phyloP scores from a whole-genome alignment of 2,797 vertebrate species.

The Chloroceryle amazona region DNA sequence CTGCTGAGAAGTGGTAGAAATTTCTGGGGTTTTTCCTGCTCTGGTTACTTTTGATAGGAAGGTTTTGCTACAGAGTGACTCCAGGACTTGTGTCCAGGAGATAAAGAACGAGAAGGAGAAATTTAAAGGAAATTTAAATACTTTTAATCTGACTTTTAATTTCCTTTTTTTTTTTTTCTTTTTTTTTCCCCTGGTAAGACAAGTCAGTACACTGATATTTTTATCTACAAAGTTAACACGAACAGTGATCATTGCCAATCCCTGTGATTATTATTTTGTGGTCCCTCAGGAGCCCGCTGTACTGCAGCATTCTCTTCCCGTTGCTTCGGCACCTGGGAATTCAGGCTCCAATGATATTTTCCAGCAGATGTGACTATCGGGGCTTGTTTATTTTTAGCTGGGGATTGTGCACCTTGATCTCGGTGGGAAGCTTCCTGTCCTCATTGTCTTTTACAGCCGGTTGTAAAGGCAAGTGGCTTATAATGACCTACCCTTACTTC shows the following conservation, averaged over 20 bases:
- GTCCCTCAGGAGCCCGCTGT: conserved; percentile 11
- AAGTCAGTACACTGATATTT: neutral
- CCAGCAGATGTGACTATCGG: conserved; percentile 73
- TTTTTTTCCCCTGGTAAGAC: neutral
- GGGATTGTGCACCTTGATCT: conserved; percentile 77
- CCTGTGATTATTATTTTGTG: conserved; percentile 38
- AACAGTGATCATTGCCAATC: neutral
- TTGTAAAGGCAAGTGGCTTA: conserved; percentile 79
- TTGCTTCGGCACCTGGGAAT: conserved; percentile 72
- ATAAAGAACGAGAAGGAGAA: neutral
- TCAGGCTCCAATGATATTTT: conserved; percentile 68
- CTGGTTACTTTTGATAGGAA: neutral
- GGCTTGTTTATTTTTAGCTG: conserved; percentile 76
- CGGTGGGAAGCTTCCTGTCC: conserved; percentile 80
- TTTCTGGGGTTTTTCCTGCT: neutral
- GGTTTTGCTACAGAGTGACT: neutral
- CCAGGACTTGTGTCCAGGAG: neutral
- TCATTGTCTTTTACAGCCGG: conserved; percentile 78
- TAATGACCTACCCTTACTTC: conserved; percentile 74
- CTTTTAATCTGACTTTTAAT: neutral
- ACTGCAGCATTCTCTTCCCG: conserved; percentile 50
- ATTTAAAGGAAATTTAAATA: neutral
- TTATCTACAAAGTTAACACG: neutral
- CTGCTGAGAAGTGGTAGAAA: neutral
- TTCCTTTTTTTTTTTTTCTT: neutral